phyloP scores from a whole-genome alignment of 2,888 invertebrate species.

The Conomelus anceps region DNA sequence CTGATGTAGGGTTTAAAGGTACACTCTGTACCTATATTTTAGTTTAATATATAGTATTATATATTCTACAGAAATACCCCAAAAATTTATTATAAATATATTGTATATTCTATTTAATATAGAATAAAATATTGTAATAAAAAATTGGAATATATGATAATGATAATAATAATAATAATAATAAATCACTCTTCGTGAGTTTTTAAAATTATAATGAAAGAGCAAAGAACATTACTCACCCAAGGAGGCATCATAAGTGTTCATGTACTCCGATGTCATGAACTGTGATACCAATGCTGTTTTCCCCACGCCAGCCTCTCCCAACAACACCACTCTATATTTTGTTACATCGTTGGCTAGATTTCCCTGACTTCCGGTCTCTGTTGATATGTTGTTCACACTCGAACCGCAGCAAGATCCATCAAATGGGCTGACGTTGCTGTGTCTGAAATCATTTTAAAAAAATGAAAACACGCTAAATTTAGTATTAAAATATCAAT shows the following conservation, averaged over 20 bases:
- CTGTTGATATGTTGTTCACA: slow-evolving; percentile 60
- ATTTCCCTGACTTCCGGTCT: slow-evolving; percentile 66
- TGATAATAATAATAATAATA: too few relatives aligned
- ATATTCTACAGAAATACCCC: too few relatives aligned
- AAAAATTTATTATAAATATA: too few relatives aligned
- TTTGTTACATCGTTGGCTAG: slow-evolving; percentile 40
- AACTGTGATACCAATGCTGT: slow-evolving; percentile 86
- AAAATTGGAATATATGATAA: too few relatives aligned
- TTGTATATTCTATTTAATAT: too few relatives aligned
- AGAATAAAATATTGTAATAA: too few relatives aligned
- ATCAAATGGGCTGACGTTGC: slow-evolving; percentile 70
- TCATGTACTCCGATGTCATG: slow-evolving; percentile 93
- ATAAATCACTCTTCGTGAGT: too few relatives aligned
- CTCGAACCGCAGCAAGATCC: slow-evolving; percentile 79
- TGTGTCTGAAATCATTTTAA: slow-evolving; percentile 20
- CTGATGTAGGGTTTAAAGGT: too few relatives aligned
- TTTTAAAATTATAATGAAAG: too few relatives aligned
- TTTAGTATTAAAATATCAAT: neutral
- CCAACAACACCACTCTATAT: slow-evolving; percentile 48
- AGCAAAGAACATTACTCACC: too few relatives aligned
- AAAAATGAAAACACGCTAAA: neutral
- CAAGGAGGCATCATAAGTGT: slow-evolving; percentile 85
- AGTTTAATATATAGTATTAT: too few relatives aligned
- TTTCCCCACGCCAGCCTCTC: slow-evolving; percentile 83
- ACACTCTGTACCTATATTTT: too few relatives aligned